phyloP scores from a whole-genome alignment of 2,113 vertebrate species.

The Rafetus swinhoei region DNA sequence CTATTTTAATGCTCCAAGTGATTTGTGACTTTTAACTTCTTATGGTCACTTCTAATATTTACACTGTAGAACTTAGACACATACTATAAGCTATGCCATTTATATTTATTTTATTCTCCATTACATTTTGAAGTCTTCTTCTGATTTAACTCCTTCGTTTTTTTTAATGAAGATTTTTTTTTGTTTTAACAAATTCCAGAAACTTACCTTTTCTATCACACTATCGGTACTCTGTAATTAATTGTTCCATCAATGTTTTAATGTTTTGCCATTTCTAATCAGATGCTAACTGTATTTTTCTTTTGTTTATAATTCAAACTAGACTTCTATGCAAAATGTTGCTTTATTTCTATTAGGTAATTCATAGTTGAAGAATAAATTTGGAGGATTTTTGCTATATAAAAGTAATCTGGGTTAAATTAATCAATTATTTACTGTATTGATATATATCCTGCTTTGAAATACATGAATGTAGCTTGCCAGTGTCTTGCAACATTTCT shows the following conservation, averaged over 20 bases:
- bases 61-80: not conserved
- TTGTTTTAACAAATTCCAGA: not conserved
- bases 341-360: not conserved
- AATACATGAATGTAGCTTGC: not conserved
- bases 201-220: not conserved
- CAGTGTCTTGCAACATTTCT: not conserved
- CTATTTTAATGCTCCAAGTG: not conserved
- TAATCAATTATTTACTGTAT: rapidly evolving
- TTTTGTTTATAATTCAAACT: not conserved
- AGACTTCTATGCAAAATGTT: not conserved
- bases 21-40: not conserved
- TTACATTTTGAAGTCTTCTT: not conserved
- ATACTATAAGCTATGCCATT: not conserved
- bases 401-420: not conserved
- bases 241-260: not conserved
- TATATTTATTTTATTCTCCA: not conserved
- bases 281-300: not conserved
- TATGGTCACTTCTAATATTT: not conserved
- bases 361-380: not conserved
- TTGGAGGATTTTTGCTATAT: not conserved
- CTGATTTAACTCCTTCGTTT: rapidly evolving
- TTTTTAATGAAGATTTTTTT: not conserved
- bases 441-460: not conserved
- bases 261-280: not conserved
- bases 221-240: not conserved